Base-by-base conservation (phyloP, 2,113 vertebrate genomes). In the Tauraco erythrolophus region DNA sequence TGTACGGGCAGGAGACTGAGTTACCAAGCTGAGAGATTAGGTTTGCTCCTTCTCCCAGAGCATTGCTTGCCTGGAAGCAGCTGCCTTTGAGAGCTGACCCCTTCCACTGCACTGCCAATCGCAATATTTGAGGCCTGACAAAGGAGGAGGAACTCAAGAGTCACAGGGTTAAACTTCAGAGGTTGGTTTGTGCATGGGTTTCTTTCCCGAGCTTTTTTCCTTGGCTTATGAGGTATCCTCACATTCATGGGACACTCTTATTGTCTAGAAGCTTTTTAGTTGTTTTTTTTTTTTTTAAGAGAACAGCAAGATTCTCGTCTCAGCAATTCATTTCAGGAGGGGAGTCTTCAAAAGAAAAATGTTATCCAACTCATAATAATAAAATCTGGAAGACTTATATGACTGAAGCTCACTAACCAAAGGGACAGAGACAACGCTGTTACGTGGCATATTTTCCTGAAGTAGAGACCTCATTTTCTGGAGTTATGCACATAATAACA, bases 151-250 rank as follows among this genome's bases (percentile, higher is more conserved):
- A 91, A 72, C 76, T 90, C 58, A 33, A 51, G 35, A 85, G 84
- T 91, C 69, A 60, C 35, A 71, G 82, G 84, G 81, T 94, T 94
- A 91, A 87, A 53, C 50, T 82, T 89, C 86, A 82, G 69, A 82
- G 30, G 7, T 30, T 91, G 53, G 35, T 71, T 95, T 93, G 57
- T 46, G 45, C 33, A 12, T 22, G 6, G 21, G 14, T 69, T 95
- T 89, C 54, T 95, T 87, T 19, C 43, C 53, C 53, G 77, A 78
- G 35, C 0, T 37, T 79, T 86, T 79, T 75, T 2, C 7, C 22
- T 80, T 58, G 1, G 0, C 27, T 92, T 74, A 39, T 48, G 65
- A 78, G 35, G 23, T 62, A 46, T 16, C 2, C 10, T 68, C 10
- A 23, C 17, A 23, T 39, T 84, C 56, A 37, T 12, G 13, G 48